phyloP scores from a whole-genome alignment of 2,888 invertebrate species.

The Bruchidius siliquastri region DNA sequence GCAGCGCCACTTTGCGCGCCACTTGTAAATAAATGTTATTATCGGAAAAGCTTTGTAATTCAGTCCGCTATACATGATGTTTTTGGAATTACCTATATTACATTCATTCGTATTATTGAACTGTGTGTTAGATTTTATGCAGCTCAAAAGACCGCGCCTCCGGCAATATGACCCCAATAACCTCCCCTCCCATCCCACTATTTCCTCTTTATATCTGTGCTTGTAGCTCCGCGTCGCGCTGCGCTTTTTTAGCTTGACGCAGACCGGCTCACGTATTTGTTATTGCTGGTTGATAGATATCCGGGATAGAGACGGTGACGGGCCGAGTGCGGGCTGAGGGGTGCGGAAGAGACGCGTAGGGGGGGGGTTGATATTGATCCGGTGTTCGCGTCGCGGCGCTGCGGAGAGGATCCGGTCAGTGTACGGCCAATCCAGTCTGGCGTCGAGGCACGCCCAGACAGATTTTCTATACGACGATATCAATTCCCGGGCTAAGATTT shows the following conservation, averaged over 20 bases:
- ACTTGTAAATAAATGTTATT: no score
- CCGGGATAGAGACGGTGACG: not conserved
- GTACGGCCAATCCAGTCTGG: not conserved
- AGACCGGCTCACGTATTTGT: not conserved
- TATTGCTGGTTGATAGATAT: not conserved
- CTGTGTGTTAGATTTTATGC: no score
- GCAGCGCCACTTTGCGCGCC: no score
- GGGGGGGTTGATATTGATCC: not conserved
- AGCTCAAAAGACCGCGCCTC: no score
- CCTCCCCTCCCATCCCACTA: no score
- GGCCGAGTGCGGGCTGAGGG: not conserved
- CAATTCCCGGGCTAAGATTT: not conserved
- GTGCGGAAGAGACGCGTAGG: not conserved
- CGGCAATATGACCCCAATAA: no score
- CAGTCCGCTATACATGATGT: no score
- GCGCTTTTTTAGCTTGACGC: not conserved
- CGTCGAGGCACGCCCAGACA: not conserved
- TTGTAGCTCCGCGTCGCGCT: not conserved
- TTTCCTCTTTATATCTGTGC: not conserved
- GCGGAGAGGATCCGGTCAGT: not conserved
- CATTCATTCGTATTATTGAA: no score
- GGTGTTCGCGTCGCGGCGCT: not conserved
- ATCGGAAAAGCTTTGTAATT: no score
- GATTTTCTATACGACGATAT: not conserved
- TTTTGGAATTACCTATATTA: no score